Conservation (phyloP, 2,888 invertebrate genomes). For the Melangyna quadrimaculata region DNA sequence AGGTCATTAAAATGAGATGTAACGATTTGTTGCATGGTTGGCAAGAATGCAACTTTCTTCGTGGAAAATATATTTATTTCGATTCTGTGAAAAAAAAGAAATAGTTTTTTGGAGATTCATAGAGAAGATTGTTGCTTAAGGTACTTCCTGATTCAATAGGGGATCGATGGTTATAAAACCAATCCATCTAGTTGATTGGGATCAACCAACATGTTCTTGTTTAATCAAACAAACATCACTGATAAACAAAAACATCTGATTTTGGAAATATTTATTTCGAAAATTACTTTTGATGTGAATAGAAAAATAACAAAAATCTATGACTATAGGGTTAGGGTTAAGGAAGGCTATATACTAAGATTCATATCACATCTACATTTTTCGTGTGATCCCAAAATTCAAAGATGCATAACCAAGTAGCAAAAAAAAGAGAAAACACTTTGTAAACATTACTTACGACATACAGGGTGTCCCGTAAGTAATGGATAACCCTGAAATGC, state of each 20-base stretch:
- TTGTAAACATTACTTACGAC: slow-evolving; percentile 12
- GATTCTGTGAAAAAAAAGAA: not conserved
- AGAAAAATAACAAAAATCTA: not conserved
- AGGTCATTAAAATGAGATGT: slow-evolving; percentile 61
- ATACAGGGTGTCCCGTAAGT: no score
- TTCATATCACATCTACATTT: not conserved
- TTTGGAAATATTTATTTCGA: not conserved
- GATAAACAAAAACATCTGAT: not conserved
- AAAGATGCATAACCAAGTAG: slow-evolving; percentile 9
- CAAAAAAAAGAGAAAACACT: not conserved
- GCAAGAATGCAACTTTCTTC: slow-evolving; percentile 26
- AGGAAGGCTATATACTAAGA: not conserved
- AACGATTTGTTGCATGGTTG: slow-evolving; percentile 15
- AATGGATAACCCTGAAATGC: no score
- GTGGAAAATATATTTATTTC: slow-evolving; percentile 45
- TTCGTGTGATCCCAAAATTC: not conserved
- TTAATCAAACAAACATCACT: not conserved
- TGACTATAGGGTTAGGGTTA: not conserved
- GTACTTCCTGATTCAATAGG: not conserved
- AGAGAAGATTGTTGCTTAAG: not conserved
- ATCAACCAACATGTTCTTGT: not conserved
- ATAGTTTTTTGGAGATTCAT: not conserved
- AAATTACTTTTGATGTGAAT: not conserved
- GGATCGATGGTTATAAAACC: not conserved
- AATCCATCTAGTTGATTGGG: not conserved